These are phyloP conservation scores for Ceyx margarethae DNA, from an alignment of 2,113 vertebrate genomes.

Conservation along the genomic window DNA sequence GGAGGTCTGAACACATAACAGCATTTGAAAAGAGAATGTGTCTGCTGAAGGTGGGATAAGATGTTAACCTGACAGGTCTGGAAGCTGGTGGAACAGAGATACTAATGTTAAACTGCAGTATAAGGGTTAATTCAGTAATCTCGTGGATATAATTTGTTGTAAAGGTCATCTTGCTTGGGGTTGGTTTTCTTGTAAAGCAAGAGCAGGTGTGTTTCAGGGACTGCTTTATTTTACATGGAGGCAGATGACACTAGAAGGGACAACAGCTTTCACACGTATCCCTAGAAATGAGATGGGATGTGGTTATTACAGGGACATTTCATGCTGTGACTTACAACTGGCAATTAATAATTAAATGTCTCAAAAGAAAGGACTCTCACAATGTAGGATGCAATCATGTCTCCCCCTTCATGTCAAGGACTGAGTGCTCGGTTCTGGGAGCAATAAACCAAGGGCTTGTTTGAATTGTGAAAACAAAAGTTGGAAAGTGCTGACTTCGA, in stretches of 20 bases:
- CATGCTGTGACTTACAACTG: not conserved
- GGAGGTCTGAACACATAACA: not conserved
- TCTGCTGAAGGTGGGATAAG: not conserved
- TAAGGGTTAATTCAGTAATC: not conserved
- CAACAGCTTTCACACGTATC: fast-evolving
- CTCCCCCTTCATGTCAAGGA: not conserved
- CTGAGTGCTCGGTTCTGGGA: not conserved
- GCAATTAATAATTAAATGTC: not conserved
- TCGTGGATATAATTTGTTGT: not conserved
- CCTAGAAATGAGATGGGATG: not conserved
- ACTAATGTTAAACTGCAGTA: fast-evolving
- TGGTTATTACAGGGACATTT: not conserved
- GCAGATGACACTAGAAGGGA: not conserved
- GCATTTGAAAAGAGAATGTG: not conserved
- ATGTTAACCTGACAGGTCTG: not conserved
- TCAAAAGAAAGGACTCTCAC: not conserved
- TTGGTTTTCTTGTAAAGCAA: not conserved
- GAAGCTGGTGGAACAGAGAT: not conserved
- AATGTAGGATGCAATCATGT: fast-evolving
- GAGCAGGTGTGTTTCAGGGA: not conserved
- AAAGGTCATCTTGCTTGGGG: not conserved
- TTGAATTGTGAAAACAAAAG: not conserved
- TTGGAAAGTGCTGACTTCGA: not conserved
- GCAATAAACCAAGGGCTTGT: not conserved
- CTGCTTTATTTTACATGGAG: not conserved